Percentiles rank a stretch among this genome's conserved stretches.
These are phyloP conservation scores for Coregonus sp. DNA, from an alignment of 2,797 vertebrate genomes.

Conservation along the genomic window DNA sequence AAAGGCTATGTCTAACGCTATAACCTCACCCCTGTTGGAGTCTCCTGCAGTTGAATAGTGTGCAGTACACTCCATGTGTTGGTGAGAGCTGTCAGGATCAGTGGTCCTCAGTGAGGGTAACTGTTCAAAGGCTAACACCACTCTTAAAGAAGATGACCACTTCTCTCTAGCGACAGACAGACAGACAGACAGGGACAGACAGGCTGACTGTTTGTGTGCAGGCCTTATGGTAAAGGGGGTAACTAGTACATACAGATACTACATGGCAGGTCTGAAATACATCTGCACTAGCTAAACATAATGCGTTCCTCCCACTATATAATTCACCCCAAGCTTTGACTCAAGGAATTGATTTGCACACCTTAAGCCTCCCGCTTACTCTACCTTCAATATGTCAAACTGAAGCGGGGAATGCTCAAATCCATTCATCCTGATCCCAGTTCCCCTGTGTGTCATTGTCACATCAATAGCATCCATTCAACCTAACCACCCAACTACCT, in stretches of 20 bases:
- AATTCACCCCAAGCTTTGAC: not conserved
- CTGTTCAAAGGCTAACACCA: conserved; percentile 32
- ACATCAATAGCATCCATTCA: not conserved
- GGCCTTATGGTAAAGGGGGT: not conserved
- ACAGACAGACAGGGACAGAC: not conserved
- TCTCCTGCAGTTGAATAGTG: conserved; percentile 24
- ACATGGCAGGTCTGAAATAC: conserved; percentile 29
- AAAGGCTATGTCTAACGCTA: conserved; percentile 25
- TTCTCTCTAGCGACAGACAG: not conserved
- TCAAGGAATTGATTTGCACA: not conserved
- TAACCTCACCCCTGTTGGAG: conserved; percentile 37
- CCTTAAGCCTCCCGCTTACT: conserved; percentile 23
- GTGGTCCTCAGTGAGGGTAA: conserved; percentile 34
- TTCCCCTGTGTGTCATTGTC: not conserved
- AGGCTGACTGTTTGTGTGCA: not conserved
- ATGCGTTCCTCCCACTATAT: conserved; percentile 27
- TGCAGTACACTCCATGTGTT: not conserved
- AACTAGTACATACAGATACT: conserved; percentile 18
- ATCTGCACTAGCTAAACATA: conserved; percentile 23
- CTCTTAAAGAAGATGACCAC: conserved; percentile 32
- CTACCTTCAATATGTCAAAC: conserved; percentile 12
- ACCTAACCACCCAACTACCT: not conserved
- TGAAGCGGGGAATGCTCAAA: not conserved
- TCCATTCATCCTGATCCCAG: not conserved
- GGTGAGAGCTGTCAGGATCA: conserved; percentile 31